Base-by-base conservation (phyloP, 2,888 invertebrate genomes). In the Erebia epiphron region DNA sequence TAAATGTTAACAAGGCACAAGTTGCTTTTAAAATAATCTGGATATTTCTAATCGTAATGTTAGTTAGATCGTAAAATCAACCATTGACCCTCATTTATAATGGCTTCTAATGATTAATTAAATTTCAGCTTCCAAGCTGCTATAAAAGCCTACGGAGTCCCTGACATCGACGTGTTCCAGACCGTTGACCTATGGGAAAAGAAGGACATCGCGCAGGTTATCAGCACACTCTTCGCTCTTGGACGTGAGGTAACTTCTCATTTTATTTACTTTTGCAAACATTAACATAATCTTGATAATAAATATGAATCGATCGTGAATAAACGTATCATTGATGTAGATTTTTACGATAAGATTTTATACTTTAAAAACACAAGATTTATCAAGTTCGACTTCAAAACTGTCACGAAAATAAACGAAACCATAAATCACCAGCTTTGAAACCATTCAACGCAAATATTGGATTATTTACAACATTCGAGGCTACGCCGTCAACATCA, bases 171-270 rank as follows among this genome's bases (percentile, higher is more conserved):
- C 89, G 96, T 98, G 68, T 99, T 99, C 96, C 98, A 99, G 93
- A 99, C 99, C 7, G 98, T 98, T 65, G 99, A 99, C 88, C 95
- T 99, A 67, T 99, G 96, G 95, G 99, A 99, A 89, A 97, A 97
- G 95, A 98, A 97, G 90, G 98, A 98, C 90, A 97, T 98, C 82
- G 95, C 96, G 26, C 95, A 95, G 89, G 97, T 98, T 68, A 96
- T 97, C 86, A 97, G 96, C 90, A 97, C 97, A 78, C 94, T 98
- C 75, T 98, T 96, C 88, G 96, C 97, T 70, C 94, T 98, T 79
- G 98, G 98, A 80, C 96, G 98, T 86, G 95, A 96, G 94, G 97
- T 97, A 90, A 94, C 92, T 78, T 69, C 54, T 58, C 77, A 35
- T 11, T 72, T 35, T 67, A 69, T 75, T 75, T 75, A 69, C 76